A percentile compares a stretch with the other conserved stretches of the same genome.
These are phyloP conservation scores for Pherbina coryleti DNA, from an alignment of 2,888 invertebrate genomes.

Conservation along the genomic window DNA sequence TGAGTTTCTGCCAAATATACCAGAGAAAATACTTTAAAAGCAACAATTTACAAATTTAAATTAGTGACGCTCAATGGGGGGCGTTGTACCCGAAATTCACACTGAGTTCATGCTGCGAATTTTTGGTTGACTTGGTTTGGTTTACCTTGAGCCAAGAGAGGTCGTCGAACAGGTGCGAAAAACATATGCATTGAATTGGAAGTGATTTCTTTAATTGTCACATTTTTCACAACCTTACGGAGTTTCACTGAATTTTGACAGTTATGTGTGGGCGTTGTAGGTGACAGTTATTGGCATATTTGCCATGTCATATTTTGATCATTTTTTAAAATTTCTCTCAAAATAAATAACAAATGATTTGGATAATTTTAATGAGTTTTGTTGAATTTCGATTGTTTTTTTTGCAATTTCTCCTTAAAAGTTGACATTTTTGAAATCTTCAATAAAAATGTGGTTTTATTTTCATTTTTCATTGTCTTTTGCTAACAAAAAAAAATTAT, in stretches of 20 bases:
- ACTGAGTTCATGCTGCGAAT: background rate
- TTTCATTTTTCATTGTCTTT: no score
- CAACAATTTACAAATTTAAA: background rate
- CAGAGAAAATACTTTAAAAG: background rate
- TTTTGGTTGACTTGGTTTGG: no score
- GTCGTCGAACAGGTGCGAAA: slow-evolving; percentile 7
- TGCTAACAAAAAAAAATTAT: no score
- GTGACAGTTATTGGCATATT: slow-evolving; percentile 19
- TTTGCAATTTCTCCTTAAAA: no score
- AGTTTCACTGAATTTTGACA: slow-evolving; percentile 2
- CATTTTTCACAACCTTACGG: background rate
- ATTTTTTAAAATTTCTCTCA: slow-evolving; percentile 6
- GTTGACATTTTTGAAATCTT: no score
- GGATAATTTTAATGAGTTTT: no score
- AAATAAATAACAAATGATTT: no score
- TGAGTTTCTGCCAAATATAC: no score
- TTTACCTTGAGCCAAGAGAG: no score
- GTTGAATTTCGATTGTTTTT: no score
- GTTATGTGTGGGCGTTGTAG: slow-evolving; percentile 8
- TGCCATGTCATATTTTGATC: slow-evolving; percentile 14
- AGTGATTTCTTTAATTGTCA: slow-evolving; percentile 20
- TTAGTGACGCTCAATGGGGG: slow-evolving; percentile 11
- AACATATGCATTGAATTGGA: background rate
- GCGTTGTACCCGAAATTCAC: background rate
- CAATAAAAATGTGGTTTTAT: no score